Percentiles rank a stretch among this genome's conserved stretches.
phyloP scores from a whole-genome alignment of 2,888 invertebrate genomes.

The Agelastica alni region DNA sequence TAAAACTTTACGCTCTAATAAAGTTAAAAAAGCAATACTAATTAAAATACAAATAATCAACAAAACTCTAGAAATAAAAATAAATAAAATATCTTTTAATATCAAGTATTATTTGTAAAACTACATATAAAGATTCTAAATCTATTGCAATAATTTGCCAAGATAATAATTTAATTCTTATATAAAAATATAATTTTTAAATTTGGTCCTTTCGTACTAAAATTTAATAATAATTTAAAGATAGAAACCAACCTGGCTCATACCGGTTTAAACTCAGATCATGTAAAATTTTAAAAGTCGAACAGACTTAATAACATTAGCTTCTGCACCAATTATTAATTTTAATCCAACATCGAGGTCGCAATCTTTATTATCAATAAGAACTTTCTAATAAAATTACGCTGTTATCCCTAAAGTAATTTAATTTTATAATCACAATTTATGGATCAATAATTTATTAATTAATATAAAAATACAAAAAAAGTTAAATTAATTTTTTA shows the following conservation, averaged over 20 bases:
- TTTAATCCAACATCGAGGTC: too few relatives aligned
- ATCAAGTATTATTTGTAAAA: too few relatives aligned
- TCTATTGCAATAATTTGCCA: constrained; percentile 69
- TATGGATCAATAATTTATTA: background rate
- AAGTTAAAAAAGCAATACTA: constrained; percentile 71
- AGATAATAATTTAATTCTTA: too few relatives aligned
- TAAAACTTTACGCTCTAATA: constrained; percentile 73
- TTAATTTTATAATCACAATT: too few relatives aligned
- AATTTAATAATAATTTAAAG: constrained; percentile 63
- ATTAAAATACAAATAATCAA: too few relatives aligned
- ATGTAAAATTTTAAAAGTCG: too few relatives aligned
- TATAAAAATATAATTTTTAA: too few relatives aligned
- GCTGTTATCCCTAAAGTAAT: too few relatives aligned
- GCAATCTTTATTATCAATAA: too few relatives aligned
- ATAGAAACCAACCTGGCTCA: constrained; percentile 87
- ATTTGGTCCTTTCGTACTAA: constrained; percentile 81
- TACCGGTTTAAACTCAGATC: constrained; percentile 88
- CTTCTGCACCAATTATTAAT: constrained; percentile 70
- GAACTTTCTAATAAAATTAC: too few relatives aligned
- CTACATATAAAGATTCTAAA: constrained; percentile 71
- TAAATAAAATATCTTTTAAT: too few relatives aligned
- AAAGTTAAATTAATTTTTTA: background rate
- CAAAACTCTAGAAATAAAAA: too few relatives aligned
- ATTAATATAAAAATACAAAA: background rate
- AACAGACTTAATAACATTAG: constrained; percentile 74